Evolutionary conservation across 2,113 vertebrate genomes (phyloP), one percentile per base, ranked within the genome.

Genomic region (Sylvietta virens): DNA sequence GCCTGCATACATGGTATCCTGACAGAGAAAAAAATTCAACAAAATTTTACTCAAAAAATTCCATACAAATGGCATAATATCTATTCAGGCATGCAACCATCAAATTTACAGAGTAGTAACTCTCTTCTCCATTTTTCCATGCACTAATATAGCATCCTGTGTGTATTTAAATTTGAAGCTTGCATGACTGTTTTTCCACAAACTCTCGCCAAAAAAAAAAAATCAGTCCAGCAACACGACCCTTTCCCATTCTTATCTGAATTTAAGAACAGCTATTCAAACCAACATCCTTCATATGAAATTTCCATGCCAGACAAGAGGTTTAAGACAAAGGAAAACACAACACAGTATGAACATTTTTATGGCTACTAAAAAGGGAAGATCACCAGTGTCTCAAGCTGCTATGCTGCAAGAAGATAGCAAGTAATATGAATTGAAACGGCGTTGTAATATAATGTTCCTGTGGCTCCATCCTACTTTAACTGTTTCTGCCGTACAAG

Each of bases 391-490:
- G 77, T 83, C 76, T 71, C 67, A 73, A 87, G 67, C 72, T 50
- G 70, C 56, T 92, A 69, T 76, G 67, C 81, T 81, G 72, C 28
- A 71, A 33, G 22, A 90, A 94, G 42, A 84, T 14, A 93, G 67
- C 37, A 79, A 92, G 51, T 64, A 86, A 85, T 85, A 81, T 57
- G 74, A 96, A 94, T 48, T 81, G 69, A 88, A 89, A 86, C 51
- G 64, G 40, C 3, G 0, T 19, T 53, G 27, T 42, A 95, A 76
- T 72, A 87, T 22, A 80, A 90, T 69, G 80, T 91, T 97, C 91
- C 92, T 88, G 87, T 81, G 66, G 85, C 54, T 95, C 76, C 88
- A 94, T 94, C 79, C 91, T 87, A 77, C 60, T 96, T 95, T 66
- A 91, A 67, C 84, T 83, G 85, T 62, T 91, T 95, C 96, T 95